phyloP scores from a whole-genome alignment of 2,888 invertebrate species.

The Caenorhabditis sp. region DNA sequence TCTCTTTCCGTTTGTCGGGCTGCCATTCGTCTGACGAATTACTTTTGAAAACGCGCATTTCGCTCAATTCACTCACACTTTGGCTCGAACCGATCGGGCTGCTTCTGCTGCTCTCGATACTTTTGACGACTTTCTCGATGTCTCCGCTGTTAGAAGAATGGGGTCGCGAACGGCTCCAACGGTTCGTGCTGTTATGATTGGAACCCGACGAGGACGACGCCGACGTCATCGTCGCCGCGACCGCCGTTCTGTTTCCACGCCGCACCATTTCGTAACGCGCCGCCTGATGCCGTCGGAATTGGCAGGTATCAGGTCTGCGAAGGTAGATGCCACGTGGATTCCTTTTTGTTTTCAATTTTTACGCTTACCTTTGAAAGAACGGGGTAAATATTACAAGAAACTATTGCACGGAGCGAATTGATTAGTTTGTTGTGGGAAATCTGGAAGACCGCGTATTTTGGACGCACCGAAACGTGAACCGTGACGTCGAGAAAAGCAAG shows the following conservation, averaged over 20 bases:
- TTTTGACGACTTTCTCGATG: constrained; percentile 19
- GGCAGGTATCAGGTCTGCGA: background rate
- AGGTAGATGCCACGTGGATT: no score
- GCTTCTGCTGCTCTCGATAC: constrained; percentile 25
- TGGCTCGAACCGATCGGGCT: constrained; percentile 22
- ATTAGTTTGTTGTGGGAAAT: no score
- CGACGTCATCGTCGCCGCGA: constrained; percentile 4
- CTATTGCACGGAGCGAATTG: no score
- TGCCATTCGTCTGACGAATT: constrained; percentile 1
- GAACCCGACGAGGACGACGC: constrained; percentile 19
- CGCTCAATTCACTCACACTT: constrained; percentile 19
- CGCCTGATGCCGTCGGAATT: constrained; percentile 12
- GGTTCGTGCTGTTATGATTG: constrained; percentile 3
- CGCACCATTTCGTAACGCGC: constrained; percentile 47
- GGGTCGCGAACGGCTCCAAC: constrained; percentile 29
- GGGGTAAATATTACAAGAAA: no score
- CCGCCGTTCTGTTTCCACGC: constrained; percentile 37
- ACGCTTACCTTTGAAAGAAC: no score
- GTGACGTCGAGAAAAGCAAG: no score
- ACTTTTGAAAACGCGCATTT: no score
- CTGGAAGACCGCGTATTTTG: no score
- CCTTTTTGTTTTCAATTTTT: no score
- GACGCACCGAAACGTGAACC: no score
- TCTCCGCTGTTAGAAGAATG: constrained; percentile 28
- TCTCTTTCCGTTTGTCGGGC: constrained; percentile 19